Base-by-base conservation (phyloP, 2,797 vertebrate genomes). In the Pogonophryne albipinna region DNA sequence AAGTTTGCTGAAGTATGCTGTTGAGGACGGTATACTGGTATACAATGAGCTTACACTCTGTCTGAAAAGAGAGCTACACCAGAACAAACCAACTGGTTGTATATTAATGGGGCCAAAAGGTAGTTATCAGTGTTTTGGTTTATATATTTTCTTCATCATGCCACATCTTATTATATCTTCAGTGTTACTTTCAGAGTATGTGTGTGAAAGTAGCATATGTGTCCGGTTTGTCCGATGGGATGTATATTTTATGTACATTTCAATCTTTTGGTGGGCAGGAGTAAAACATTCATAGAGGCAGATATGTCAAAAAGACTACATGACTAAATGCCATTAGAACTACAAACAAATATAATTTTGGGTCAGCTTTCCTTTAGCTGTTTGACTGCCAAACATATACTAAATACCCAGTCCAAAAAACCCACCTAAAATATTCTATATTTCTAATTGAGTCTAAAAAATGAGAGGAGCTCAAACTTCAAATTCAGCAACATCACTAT, bases 401-500 rank as follows among this genome's bases (percentile, higher is more conserved):
- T 38, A 38, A 7, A 38, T 38, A 38, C 34, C 34, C 34, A 38
- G 34, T 38, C 34, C 34, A 38, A 38, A 38, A 9, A 38, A 38
- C 7, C 27, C 27, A 38, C 34, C 34, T 51, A 6, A 14, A 46
- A 2, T 56, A 34, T 46, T 61, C 4, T 6, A 6, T 41, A 31
- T 57, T 62, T 20, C 41, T 19, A n/a, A 19, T 4, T 1, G 7
- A 31, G 12, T 0, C 27, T n/a, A 16, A 31, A 9, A 66, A 27
- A 51, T 16, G 50, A 49, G 45, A 50, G 31, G 41, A 58, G 60
- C 55, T 56, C 13, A 17, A 42, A 41, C 27, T 68, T 70, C 34
- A 10, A 11, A 73, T 59, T 77, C 73, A 38, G 6, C 59, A 6
- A 57, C 56, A 8, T 49, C n/a, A 0, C 23, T 34, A 4, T 16